Evolutionary conservation across 2,888 invertebrate genomes (phyloP).

Genomic region (Pardosa pseudoannulata): DNA sequence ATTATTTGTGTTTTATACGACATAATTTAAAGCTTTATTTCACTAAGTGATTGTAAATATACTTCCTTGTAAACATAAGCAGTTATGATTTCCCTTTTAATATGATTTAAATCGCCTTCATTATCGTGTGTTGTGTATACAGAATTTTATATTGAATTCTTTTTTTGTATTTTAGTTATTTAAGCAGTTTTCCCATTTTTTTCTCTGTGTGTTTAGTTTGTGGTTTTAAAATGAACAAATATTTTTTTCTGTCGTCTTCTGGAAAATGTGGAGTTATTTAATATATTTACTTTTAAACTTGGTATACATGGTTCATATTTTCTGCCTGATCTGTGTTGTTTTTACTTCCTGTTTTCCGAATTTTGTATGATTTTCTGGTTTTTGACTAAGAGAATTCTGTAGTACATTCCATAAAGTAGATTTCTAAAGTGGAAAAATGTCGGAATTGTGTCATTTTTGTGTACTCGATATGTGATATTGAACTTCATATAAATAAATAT

Average conservation of each 20-base stretch:
- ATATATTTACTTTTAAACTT: not conserved
- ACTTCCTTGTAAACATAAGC: not conserved
- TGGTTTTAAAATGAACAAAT: not conserved
- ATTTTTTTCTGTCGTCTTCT: not conserved
- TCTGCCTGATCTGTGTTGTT: not conserved
- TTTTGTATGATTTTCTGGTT: too few species aligned
- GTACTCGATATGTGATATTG: too few species aligned
- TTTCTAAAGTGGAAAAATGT: too few species aligned
- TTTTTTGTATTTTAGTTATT: conserved; percentile 1
- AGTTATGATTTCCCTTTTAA: not conserved
- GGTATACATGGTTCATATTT: not conserved
- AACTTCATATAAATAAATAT: too few species aligned
- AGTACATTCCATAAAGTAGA: not conserved
- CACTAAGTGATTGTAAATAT: not conserved
- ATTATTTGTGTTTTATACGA: too few species aligned
- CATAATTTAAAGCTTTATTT: too few species aligned
- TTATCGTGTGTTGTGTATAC: not conserved
- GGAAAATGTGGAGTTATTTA: not conserved
- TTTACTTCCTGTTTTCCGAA: too few species aligned
- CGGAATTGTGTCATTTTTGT: too few species aligned
- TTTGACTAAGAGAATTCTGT: not conserved
- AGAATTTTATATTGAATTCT: not conserved
- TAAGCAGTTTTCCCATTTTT: not conserved
- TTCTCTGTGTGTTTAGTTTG: not conserved
- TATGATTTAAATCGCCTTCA: not conserved